phyloP scores from a whole-genome alignment of 1,140 invertebrate genomes.

The Cylas formicarius region DNA sequence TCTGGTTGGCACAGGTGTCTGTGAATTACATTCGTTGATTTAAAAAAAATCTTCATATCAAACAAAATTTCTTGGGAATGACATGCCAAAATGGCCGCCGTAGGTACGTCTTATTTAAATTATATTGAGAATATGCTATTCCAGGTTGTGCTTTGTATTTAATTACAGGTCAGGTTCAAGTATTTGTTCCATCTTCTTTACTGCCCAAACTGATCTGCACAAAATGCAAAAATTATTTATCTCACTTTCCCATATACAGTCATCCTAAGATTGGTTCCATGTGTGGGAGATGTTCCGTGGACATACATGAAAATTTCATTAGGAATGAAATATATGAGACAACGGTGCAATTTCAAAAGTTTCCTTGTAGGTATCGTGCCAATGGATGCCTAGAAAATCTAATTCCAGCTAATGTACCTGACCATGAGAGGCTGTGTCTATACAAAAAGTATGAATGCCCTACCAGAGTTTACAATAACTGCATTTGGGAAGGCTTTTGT shows the following conservation, averaged over 20 bases:
- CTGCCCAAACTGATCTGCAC: neutral
- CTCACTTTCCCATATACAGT: neutral
- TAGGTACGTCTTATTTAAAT: too few species aligned
- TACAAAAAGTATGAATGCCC: slow-evolving; percentile 10
- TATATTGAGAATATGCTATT: too few species aligned
- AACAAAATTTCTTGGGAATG: too few species aligned
- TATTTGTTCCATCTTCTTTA: too few species aligned
- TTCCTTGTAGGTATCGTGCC: slow-evolving; percentile 2
- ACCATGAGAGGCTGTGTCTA: slow-evolving; percentile 1
- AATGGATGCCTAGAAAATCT: slow-evolving; percentile 3
- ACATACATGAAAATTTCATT: neutral
- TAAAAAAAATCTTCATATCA: too few species aligned
- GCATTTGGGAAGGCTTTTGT: slow-evolving; percentile 10
- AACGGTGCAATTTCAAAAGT: slow-evolving; percentile 1
- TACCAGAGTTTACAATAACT: neutral
- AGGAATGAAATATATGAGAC: slow-evolving; percentile 1
- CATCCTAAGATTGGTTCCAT: neutral
- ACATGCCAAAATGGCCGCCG: too few species aligned
- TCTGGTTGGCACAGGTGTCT: too few species aligned
- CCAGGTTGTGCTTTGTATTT: too few species aligned
- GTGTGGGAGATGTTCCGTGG: slow-evolving; percentile 3
- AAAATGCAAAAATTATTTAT: slow-evolving; percentile 1
- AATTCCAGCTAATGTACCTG: neutral
- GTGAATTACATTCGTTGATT: too few species aligned
- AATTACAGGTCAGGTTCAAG: too few species aligned